Base-by-base conservation (phyloP, 2,797 vertebrate species). In the Argya squamiceps region DNA sequence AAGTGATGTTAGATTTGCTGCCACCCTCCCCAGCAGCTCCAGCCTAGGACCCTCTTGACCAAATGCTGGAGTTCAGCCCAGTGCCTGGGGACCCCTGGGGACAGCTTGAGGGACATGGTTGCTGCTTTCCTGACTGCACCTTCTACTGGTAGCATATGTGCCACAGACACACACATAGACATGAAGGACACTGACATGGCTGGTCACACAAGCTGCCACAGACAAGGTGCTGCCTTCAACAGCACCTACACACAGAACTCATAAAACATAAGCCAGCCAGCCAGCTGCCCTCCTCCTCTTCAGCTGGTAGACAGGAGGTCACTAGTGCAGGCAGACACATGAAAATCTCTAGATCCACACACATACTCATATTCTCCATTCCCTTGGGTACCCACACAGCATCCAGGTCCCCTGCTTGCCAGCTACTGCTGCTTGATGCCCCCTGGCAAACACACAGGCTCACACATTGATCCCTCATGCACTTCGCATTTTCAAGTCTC, bases 131-230 rank as follows among this genome's bases (percentile, higher is more conserved):
- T 7, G 1, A 11, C 3, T 50, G 63, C 47, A 62, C 12, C 3
- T 43, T 73, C 84, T 50, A 24, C 27, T 7, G 12, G 29, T 1
- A 77, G 39, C 1, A 1, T 11, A 2, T 32, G n/a, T 58, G 36
- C 30, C 71, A 64, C n/a, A 68, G 36, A 49, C 16, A 17, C 13
- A 46, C 44, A 68, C 11, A 36, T 0, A 0, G 8, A 26, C 3
- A 5, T 1, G 30, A 5, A 43, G 43, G 32, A 43, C 62, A 44
- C 13, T 21, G 20, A 11, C 60, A 44, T 0, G 0, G 24, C 15
- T 0, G 5, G 47, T 52, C 64, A 58, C 27, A 27, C 22, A 43
- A 19, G 4, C 19, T 69, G 29, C 26, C 27, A 34, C 24, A 60
- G 46, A 39, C 32, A 46, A 74, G 17, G 11, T 3, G 1, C 29